Evolutionary conservation across 2,888 invertebrate genomes (phyloP).

Genomic region (Serripes groenlandicus): DNA sequence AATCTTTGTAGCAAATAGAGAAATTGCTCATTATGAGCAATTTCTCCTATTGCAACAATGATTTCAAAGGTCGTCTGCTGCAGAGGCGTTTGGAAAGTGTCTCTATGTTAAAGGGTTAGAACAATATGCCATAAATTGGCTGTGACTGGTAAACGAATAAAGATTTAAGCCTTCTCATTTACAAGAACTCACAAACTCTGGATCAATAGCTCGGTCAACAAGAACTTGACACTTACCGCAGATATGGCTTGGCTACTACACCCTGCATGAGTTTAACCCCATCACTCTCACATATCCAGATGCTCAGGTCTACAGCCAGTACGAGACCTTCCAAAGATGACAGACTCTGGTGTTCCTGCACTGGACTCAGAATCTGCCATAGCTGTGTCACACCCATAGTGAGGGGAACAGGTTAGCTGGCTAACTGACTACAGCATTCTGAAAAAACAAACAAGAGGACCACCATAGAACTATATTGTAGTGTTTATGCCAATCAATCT

Average conservation of each 20-base stretch:
- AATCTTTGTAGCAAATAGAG: background rate
- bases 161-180: no score
- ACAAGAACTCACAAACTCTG: no score
- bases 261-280: constrained; percentile 81
- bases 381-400: constrained; percentile 95
- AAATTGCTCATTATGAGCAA: background rate
- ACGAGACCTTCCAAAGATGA: constrained; percentile 93
- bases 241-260: constrained; percentile 90
- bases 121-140: no score
- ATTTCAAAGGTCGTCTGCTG: background rate
- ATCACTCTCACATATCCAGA: constrained; percentile 96
- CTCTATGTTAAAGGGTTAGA: no score
- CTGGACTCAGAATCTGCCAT: constrained; percentile 93
- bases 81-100: no score
- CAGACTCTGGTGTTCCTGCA: constrained; percentile 92
- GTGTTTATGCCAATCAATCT: no score
- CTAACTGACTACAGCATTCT: no score
- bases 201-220: no score
- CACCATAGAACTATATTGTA: no score
- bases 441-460: no score
- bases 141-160: no score
- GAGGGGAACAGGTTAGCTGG: no score
- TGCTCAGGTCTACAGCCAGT: constrained; percentile 95
- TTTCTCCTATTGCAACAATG: background rate
- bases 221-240: constrained; percentile 89